Conservation (phyloP, 2,888 invertebrate species). For the Lasioglossum zephyrum region DNA sequence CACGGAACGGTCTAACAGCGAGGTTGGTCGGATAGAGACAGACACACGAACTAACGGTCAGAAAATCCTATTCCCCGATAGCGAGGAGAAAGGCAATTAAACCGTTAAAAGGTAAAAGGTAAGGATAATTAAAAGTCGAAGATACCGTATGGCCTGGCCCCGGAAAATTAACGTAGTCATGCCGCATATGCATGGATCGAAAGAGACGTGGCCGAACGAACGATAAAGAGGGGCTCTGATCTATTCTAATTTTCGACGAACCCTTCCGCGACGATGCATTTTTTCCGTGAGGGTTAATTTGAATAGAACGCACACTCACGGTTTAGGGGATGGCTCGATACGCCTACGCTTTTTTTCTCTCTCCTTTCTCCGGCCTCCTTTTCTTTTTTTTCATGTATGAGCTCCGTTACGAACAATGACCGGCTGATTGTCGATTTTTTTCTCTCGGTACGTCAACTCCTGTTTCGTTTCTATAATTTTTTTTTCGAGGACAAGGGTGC, state of each 20-base stretch:
- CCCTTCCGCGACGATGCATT: constrained; percentile 74
- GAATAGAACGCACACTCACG: constrained; percentile 71
- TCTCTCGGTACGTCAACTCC: constrained; percentile 1
- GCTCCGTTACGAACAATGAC: constrained; percentile 11
- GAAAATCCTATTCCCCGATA: constrained; percentile 44
- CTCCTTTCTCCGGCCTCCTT: neutral
- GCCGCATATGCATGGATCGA: constrained; percentile 78
- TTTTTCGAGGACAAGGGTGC: constrained; percentile 11
- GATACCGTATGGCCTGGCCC: constrained; percentile 73
- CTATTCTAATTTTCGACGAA: constrained; percentile 81
- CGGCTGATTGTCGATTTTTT: constrained; percentile 17
- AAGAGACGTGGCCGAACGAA: neutral
- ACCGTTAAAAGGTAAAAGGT: constrained; percentile 64
- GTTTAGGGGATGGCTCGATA: constrained; percentile 60
- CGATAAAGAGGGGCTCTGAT: constrained; percentile 17
- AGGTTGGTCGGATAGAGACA: neutral
- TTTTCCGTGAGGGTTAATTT: constrained; percentile 83
- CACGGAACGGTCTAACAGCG: neutral
- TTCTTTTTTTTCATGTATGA: neutral
- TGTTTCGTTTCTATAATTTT: neutral
- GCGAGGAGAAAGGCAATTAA: constrained; percentile 70
- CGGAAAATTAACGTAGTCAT: constrained; percentile 81
- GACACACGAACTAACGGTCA: constrained; percentile 40
- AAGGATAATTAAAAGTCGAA: constrained; percentile 62
- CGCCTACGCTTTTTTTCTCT: constrained; percentile 76